Evolutionary conservation across 2,797 vertebrate genomes (phyloP), one percentile per base, ranked within the genome.

Genomic region (Bradypodion pumilum): DNA sequence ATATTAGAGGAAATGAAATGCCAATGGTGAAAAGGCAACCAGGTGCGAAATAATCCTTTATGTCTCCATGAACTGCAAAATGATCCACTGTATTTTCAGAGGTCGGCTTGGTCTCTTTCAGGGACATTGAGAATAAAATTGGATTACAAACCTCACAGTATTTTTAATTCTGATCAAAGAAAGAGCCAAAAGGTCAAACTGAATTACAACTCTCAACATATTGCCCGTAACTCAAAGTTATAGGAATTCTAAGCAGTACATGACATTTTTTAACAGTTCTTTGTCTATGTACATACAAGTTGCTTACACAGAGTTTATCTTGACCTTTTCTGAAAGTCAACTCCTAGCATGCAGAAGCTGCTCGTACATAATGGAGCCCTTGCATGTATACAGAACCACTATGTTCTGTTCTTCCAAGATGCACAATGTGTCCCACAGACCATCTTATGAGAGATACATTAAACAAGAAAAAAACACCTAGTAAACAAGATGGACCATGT

Each of bases 381-480:
- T 80, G 25, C 25, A 42, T 25, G 42, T 19, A 79, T 49, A 63
- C n/a, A 66, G 42, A 66, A n/a, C 21, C 29, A 52, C 2, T n/a
- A 16, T 10, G 7, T 85, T 81, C 35, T 81, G 25, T 46, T 75
- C 35, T 77, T 32, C 16, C 42, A 21, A 84, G 21, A 84, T 63
- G 49, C 44, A 81, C 40, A 90, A 4, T 69, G 74, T 82, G 60
- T 86, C 2, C 81, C 69, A 77, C 82, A 29, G 82, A 70, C 46
- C 75, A 0, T 27, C 35, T 86, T 74, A 85, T 9, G 80, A 73
- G 83, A n/a, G 42, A 52, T 85, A 86, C 12, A 84, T 37, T 68
- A 88, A 84, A 69, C 32, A 84, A 72, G 23, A 49, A 76, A 37
- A 73, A 82, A 88, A 78, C 29, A 78, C 25, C 25, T 75, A 66